These are phyloP conservation scores for Montifringilla adamsi DNA, from an alignment of 2,113 vertebrate genomes.

Conservation along the genomic window DNA sequence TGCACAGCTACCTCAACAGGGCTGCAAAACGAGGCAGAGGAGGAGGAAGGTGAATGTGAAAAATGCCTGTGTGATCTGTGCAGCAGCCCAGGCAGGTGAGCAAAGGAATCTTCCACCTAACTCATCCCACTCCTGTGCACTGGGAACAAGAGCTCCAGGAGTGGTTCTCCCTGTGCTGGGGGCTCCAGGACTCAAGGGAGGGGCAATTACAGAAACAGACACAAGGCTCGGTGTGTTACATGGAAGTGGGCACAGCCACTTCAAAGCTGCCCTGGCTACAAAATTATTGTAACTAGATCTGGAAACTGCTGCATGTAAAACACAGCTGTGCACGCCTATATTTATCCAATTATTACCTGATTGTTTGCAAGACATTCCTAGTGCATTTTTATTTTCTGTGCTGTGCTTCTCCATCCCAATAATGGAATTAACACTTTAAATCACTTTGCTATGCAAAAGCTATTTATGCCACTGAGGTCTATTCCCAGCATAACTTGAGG, in stretches of 20 bases:
- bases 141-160: neutral
- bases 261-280: neutral
- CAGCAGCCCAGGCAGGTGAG: neutral
- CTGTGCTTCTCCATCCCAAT: neutral
- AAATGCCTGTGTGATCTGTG: rapidly evolving
- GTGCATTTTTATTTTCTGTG: neutral
- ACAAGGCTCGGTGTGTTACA: neutral
- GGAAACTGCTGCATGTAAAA: neutral
- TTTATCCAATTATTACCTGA: neutral
- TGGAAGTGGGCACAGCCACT: neutral
- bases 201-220: neutral
- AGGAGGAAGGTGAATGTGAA: neutral
- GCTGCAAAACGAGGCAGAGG: neutral
- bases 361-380: neutral
- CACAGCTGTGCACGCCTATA: neutral
- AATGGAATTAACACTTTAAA: neutral
- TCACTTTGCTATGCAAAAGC: neutral
- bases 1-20: neutral
- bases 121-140: rapidly evolving
- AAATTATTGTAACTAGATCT: neutral
- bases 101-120: rapidly evolving
- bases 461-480: neutral
- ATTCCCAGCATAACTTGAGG: neutral
- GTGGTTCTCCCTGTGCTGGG: neutral
- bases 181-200: neutral